Conservation (phyloP, 2,113 vertebrate genomes). For the Gymnogyps californianus region DNA sequence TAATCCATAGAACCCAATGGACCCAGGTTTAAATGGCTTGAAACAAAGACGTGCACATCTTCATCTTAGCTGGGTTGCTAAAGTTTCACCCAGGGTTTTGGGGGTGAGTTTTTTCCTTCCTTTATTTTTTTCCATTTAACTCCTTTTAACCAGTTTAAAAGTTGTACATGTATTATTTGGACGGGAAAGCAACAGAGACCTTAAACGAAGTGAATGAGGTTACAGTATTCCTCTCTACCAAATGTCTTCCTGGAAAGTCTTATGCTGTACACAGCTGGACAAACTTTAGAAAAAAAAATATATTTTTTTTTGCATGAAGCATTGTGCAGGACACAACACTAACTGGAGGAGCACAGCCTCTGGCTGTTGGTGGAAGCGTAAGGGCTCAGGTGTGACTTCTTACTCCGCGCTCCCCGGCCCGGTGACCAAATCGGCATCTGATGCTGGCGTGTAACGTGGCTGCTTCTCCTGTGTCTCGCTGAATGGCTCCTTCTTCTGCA, state of each 20-base stretch:
- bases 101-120: not conserved
- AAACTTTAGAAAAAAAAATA: not conserved
- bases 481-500: not conserved
- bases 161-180: not conserved
- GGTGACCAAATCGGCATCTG: not conserved
- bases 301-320: not conserved
- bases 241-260: not conserved
- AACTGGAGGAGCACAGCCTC: not conserved
- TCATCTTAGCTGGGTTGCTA: not conserved
- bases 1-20: slow-evolving; percentile 17
- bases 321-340: not conserved
- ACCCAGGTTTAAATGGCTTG: not conserved
- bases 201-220: not conserved
- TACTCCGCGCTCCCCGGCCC: rapidly evolving
- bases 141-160: not conserved
- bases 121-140: not conserved
- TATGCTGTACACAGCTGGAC: not conserved
- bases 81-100: not conserved
- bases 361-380: not conserved
- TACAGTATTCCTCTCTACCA: not conserved
- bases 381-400: not conserved
- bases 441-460: rapidly evolving
- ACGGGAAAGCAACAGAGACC: not conserved
- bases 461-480: not conserved
- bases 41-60: not conserved